These are phyloP conservation scores for Dexiosoma caninum DNA, from an alignment of 2,888 invertebrate species.

Conservation along the genomic window DNA sequence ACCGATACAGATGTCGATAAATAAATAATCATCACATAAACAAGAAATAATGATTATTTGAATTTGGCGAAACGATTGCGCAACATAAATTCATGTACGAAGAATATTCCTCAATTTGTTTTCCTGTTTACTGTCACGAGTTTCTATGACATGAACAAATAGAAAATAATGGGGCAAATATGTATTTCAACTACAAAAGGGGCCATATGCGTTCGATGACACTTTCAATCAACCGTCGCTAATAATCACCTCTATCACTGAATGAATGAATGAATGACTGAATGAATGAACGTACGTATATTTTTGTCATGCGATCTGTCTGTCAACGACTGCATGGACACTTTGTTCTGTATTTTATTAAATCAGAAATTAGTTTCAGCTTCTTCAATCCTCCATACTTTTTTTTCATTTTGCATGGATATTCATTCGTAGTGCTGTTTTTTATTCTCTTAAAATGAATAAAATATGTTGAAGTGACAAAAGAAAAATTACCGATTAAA, in stretches of 20 bases:
- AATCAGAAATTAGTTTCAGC: no score
- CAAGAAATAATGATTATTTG: neutral
- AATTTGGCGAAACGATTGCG: neutral
- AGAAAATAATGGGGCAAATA: neutral
- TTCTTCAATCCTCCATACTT: no score
- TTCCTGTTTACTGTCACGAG: conserved; percentile 15
- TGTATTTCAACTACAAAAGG: neutral
- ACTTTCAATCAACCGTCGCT: conserved; percentile 19
- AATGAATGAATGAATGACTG: neutral
- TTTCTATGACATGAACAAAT: neutral
- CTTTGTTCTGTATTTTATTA: no score
- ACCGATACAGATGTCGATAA: no score
- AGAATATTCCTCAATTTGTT: neutral
- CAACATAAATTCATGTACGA: no score
- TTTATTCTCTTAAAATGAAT: no score
- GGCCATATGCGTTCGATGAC: conserved; percentile 38
- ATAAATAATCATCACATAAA: no score
- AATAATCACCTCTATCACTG: conserved; percentile 1
- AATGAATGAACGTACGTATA: neutral
- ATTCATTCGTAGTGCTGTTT: no score
- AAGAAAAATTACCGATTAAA: no score
- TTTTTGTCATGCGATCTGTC: neutral
- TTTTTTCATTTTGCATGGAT: no score
- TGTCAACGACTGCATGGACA: neutral
- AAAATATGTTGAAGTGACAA: no score